Percentiles rank a stretch among this genome's conserved stretches.
phyloP scores from a whole-genome alignment of 1,140 invertebrate species.

The Cotesia vestalis region DNA sequence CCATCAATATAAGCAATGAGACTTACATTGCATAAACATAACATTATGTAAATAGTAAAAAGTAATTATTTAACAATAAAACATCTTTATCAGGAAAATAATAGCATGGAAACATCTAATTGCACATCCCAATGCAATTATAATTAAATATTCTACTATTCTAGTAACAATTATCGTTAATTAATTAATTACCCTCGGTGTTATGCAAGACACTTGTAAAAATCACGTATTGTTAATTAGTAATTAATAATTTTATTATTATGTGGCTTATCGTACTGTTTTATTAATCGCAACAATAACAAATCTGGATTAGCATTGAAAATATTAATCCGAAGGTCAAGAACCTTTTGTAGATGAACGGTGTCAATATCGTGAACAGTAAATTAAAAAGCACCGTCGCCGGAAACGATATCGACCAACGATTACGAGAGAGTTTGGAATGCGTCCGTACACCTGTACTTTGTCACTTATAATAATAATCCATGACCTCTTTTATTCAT shows the following conservation, averaged over 20 bases:
- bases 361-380: constrained; percentile 32
- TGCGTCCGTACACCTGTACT: constrained; percentile 25
- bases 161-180: background rate
- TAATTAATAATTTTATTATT: background rate
- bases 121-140: no score
- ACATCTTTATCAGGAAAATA: background rate
- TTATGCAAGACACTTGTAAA: no score
- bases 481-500: constrained; percentile 6
- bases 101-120: background rate
- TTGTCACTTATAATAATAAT: constrained; percentile 11
- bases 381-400: constrained; percentile 21
- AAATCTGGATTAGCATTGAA: background rate
- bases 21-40: background rate
- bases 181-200: no score
- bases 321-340: constrained; percentile 17
- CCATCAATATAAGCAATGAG: background rate
- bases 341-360: constrained; percentile 17
- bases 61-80: background rate
- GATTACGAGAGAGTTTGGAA: constrained; percentile 14
- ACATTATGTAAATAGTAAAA: background rate
- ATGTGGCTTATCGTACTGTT: no score
- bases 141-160: background rate
- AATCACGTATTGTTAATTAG: no score
- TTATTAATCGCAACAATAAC: background rate
- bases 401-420: constrained; percentile 27